These are phyloP conservation scores for Labroides dimidiatus DNA, from an alignment of 2,797 vertebrate species.

Conservation along the genomic window DNA sequence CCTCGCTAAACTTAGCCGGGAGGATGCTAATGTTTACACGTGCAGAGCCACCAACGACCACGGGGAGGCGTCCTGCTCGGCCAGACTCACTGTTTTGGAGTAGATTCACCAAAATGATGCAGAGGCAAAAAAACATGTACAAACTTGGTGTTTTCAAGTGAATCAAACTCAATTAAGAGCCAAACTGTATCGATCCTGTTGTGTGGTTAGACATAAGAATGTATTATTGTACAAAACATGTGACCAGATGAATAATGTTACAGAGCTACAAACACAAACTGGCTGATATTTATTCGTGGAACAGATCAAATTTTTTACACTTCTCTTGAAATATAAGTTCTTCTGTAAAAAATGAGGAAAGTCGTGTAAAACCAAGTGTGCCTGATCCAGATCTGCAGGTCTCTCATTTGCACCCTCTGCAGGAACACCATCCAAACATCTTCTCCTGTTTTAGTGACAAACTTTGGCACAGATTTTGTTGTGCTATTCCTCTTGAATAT, in stretches of 20 bases:
- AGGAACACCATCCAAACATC: no score
- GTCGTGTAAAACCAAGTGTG: no score
- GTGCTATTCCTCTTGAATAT: no score
- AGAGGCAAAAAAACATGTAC: no score
- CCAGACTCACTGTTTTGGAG: constrained; percentile 64
- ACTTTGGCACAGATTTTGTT: no score
- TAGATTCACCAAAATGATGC: constrained; percentile 17
- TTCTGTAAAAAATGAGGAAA: background rate
- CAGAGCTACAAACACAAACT: constrained; percentile 4
- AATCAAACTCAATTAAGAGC: constrained; percentile 24
- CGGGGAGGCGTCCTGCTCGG: constrained; percentile 75
- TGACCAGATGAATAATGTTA: constrained; percentile 37
- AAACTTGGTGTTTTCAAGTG: background rate
- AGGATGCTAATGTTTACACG: constrained; percentile 77
- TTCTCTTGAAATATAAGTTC: no score
- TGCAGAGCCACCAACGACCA: constrained; percentile 82
- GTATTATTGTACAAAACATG: constrained; percentile 19
- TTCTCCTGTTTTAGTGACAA: no score
- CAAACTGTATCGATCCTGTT: background rate
- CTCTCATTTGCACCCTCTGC: no score
- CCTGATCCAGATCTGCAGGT: no score
- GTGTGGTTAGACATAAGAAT: constrained; percentile 7
- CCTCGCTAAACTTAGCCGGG: constrained; percentile 54
- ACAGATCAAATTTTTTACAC: no score
- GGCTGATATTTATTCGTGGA: constrained; percentile 15